These are phyloP conservation scores for Brachycybe producta DNA, from an alignment of 2,888 invertebrate species.

Conservation along the genomic window DNA sequence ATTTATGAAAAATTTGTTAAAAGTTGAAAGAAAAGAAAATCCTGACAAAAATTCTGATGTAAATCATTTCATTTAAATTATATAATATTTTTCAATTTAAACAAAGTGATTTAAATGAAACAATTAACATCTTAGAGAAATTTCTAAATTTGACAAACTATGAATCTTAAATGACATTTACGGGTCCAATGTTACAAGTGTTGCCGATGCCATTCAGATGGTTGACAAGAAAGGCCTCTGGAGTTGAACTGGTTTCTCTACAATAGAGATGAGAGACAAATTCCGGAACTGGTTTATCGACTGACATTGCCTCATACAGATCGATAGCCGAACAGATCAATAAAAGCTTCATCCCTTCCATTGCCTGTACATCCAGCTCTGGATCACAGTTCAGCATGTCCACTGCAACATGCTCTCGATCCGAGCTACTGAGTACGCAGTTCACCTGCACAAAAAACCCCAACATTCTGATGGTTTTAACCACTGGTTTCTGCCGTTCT, in stretches of 20 bases:
- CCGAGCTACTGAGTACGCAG: conserved; percentile 5
- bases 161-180: too few species aligned
- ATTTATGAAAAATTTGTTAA: too few species aligned
- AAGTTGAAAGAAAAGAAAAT: too few species aligned
- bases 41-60: too few species aligned
- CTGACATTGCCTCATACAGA: conserved; percentile 28
- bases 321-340: conserved; percentile 34
- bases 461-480: background rate
- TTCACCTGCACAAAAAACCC: background rate
- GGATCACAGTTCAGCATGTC: conserved; percentile 29
- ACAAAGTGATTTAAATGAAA: background rate
- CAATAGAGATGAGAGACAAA: conserved; percentile 37
- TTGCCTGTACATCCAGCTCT: conserved; percentile 29
- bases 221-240: conserved; percentile 32
- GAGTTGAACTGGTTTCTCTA: conserved; percentile 33
- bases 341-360: conserved; percentile 36
- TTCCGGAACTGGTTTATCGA: conserved; percentile 31
- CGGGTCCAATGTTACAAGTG: conserved; percentile 33
- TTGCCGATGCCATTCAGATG: conserved; percentile 36
- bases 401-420: conserved; percentile 10
- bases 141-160: background rate
- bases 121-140: background rate
- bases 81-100: too few species aligned
- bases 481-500: too few species aligned
- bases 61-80: too few species aligned